A percentile compares a stretch with the other conserved stretches of the same genome.
Evolutionary conservation across 2,888 invertebrate species (phyloP).

Genomic region (Eurois occulta): DNA sequence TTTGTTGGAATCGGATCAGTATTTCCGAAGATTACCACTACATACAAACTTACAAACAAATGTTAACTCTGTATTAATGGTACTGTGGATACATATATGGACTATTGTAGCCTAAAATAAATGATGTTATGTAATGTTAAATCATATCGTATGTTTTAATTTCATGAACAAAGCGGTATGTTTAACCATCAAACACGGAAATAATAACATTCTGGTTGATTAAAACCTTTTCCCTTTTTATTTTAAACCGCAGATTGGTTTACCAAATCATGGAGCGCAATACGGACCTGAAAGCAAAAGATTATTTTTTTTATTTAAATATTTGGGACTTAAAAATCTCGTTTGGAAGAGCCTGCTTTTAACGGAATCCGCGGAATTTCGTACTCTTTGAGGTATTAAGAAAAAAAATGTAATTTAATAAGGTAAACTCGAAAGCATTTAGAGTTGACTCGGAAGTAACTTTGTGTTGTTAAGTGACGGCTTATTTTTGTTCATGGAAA

Average conservation of each 20-base stretch:
- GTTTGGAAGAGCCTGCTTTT: conserved; percentile 50
- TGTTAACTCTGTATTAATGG: too few species aligned
- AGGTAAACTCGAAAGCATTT: conserved; percentile 50
- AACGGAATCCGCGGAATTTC: conserved; percentile 45
- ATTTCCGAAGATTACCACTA: too few species aligned
- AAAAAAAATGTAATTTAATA: conserved; percentile 53
- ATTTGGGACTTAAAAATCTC: conserved; percentile 55
- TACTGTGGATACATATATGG: too few species aligned
- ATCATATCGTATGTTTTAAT: not conserved
- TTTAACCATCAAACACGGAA: conserved; percentile 28
- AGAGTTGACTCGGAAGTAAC: conserved; percentile 28
- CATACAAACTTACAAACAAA: too few species aligned
- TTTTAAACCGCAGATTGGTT: conserved; percentile 35
- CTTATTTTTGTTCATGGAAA: conserved; percentile 18
- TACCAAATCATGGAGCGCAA: conserved; percentile 33
- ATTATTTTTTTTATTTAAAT: conserved; percentile 50
- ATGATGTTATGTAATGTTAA: not conserved
- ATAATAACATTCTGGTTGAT: conserved; percentile 23
- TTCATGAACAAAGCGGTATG: conserved; percentile 13
- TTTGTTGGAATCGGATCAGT: too few species aligned
- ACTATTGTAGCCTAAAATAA: not conserved
- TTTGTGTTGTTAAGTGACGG: conserved; percentile 29
- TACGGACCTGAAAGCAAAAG: conserved; percentile 26
- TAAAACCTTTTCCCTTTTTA: conserved; percentile 31
- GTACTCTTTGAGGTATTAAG: conserved; percentile 56